A percentile compares a stretch with the other conserved stretches of the same genome.
phyloP scores from a whole-genome alignment of 2,888 invertebrate genomes.

The Aphidoletes aphidimyza region DNA sequence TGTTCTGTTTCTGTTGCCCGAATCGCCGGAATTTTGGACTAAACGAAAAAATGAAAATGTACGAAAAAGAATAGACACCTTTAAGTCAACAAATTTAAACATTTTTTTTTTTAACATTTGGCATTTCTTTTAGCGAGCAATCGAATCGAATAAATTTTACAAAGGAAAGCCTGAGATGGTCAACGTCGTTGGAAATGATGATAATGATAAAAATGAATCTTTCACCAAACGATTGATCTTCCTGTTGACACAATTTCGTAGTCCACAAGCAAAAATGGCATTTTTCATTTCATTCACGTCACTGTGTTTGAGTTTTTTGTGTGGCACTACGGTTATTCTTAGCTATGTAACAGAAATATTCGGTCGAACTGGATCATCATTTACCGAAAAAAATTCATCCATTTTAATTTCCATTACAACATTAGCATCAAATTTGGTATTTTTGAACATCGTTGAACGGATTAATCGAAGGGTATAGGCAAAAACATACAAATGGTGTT shows the following conservation, averaged over 20 bases:
- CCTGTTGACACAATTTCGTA: background rate
- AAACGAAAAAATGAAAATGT: background rate
- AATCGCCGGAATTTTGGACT: background rate
- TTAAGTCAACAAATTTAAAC: background rate
- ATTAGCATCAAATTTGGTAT: too few species aligned
- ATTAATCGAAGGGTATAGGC: too few species aligned
- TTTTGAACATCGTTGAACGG: too few species aligned
- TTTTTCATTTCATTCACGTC: too few species aligned
- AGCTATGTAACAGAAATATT: too few species aligned
- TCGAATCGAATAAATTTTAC: background rate
- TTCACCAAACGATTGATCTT: background rate
- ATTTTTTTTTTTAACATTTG: background rate
- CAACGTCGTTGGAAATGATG: background rate
- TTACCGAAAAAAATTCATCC: too few species aligned
- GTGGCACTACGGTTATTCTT: too few species aligned
- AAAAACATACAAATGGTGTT: too few species aligned
- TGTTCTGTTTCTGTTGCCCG: background rate
- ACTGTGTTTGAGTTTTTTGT: too few species aligned
- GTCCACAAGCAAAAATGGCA: too few species aligned
- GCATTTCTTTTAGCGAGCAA: background rate
- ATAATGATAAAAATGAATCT: conserved; percentile 55
- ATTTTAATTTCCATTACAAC: too few species aligned
- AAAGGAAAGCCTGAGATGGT: background rate
- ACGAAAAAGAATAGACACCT: background rate
- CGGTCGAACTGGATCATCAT: too few species aligned